Percentiles rank a stretch among this genome's conserved stretches.
These are phyloP conservation scores for Timema podura DNA, from an alignment of 2,888 invertebrate species.

Conservation along the genomic window DNA sequence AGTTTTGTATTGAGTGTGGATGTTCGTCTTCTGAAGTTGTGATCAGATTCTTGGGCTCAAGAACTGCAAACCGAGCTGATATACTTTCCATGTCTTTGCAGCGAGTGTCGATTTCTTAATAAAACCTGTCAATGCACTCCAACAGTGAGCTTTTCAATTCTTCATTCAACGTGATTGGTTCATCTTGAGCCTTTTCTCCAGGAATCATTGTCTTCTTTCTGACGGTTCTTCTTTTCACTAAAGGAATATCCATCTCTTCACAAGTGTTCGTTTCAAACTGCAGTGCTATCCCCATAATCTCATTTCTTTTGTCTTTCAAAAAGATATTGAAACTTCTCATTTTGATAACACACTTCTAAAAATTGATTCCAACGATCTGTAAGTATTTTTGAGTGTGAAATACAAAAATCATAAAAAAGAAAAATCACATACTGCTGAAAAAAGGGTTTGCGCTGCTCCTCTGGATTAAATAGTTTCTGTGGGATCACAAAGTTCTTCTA, in stretches of 20 bases:
- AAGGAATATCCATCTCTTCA: background rate
- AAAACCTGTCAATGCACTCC: conserved; percentile 3
- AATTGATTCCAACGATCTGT: background rate
- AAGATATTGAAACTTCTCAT: background rate
- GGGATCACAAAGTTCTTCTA: background rate
- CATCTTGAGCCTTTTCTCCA: conserved; percentile 1
- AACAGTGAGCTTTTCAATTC: background rate
- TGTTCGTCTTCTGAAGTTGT: background rate
- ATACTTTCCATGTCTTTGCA: background rate
- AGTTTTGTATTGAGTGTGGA: background rate
- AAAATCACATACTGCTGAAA: background rate
- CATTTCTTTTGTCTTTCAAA: conserved; percentile 1
- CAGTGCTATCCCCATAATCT: conserved; percentile 1
- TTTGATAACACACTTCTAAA: conserved; percentile 3
- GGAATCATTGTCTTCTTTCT: background rate
- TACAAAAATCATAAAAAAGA: background rate
- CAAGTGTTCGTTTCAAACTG: conserved; percentile 3
- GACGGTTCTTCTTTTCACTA: background rate
- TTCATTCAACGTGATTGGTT: background rate
- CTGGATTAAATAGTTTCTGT: background rate
- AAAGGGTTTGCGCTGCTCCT: background rate
- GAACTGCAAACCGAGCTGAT: background rate
- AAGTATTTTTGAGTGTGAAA: conserved; percentile 1
- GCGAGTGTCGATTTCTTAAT: background rate
- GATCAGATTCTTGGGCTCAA: background rate